Evolutionary conservation across 2,113 vertebrate genomes (phyloP).

Genomic region (Sminthopsis crassicaudata): DNA sequence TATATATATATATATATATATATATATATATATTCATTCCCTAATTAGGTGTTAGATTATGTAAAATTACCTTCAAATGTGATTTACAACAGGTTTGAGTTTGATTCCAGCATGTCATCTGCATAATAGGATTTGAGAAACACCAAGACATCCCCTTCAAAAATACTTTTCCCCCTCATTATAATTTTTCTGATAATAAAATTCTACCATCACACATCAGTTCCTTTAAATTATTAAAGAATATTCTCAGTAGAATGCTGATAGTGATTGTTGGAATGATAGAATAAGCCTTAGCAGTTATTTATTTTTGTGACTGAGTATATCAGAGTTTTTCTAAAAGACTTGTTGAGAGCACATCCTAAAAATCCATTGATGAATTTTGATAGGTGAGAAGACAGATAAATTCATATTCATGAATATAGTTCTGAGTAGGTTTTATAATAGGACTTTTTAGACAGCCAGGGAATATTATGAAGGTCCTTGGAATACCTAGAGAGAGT

Average conservation of each 20-base stretch:
- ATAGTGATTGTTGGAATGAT: not conserved
- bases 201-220: not conserved
- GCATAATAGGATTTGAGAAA: not conserved
- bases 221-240: not conserved
- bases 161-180: not conserved
- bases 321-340: not conserved
- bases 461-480: not conserved
- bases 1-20: too few species aligned
- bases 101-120: not conserved
- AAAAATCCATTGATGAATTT: slow-evolving; percentile 2
- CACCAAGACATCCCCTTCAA: not conserved
- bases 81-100: not conserved
- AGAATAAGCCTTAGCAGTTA: not conserved
- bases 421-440: not conserved
- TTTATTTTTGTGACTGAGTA: not conserved
- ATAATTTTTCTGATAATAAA: not conserved
- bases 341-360: not conserved
- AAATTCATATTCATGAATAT: not conserved
- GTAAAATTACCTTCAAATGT: slow-evolving; percentile 29
- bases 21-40: too few species aligned
- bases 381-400: not conserved
- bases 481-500: not conserved
- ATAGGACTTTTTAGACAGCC: not conserved
- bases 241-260: not conserved
- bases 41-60: slow-evolving; percentile 30